These are phyloP conservation scores for Saguinus imperator DNA, from an alignment of 2,113 vertebrate genomes.

Conservation along the genomic window DNA sequence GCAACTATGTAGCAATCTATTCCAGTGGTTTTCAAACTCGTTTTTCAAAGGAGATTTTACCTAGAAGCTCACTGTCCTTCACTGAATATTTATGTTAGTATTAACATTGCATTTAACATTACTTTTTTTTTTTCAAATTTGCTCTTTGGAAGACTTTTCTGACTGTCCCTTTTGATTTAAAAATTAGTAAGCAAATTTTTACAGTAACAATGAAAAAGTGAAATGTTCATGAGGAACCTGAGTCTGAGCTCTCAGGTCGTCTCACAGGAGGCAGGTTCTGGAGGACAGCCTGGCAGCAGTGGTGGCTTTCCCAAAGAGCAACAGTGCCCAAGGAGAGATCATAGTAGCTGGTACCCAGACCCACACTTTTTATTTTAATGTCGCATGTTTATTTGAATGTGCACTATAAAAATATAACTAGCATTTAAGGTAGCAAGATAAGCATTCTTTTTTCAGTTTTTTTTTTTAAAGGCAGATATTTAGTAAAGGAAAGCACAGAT, in stretches of 20 bases:
- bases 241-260: background rate
- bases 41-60: constrained; percentile 32
- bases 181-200: background rate
- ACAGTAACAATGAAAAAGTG: background rate
- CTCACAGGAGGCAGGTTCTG: background rate
- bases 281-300: rapidly evolving
- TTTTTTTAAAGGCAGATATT: background rate
- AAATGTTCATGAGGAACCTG: background rate
- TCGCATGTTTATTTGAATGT: background rate
- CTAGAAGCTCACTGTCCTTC: background rate
- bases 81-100: background rate
- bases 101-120: background rate
- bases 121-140: background rate
- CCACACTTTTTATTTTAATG: background rate
- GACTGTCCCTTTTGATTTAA: constrained; percentile 31
- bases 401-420: constrained; percentile 15
- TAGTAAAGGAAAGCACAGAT: constrained; percentile 37
- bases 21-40: background rate
- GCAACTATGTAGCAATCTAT: background rate
- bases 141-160: background rate
- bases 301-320: background rate
- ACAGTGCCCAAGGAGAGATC: background rate
- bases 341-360: background rate
- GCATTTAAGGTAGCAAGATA: background rate
- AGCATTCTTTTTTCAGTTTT: background rate